Evolutionary conservation across 2,797 vertebrate species (phyloP).

Genomic region (Pantherophis alleghaniensis): DNA sequence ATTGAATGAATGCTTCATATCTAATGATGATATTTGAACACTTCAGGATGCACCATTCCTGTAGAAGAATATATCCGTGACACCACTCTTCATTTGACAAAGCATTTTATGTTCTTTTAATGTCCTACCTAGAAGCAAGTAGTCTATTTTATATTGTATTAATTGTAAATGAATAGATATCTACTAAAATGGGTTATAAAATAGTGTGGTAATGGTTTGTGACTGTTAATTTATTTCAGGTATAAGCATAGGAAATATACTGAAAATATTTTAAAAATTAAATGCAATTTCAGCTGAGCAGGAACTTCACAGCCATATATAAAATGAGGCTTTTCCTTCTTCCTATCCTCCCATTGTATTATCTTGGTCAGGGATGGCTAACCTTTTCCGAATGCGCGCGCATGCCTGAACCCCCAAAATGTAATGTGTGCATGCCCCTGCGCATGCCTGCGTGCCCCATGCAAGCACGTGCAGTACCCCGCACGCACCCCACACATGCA

Average conservation of each 20-base stretch:
- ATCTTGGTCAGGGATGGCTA: neutral
- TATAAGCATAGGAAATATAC: neutral
- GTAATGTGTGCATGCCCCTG: too few relatives aligned
- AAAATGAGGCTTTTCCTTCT: neutral
- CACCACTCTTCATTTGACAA: neutral
- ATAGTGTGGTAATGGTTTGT: neutral
- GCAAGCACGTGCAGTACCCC: too few relatives aligned
- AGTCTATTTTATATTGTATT: neutral
- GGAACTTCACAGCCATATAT: neutral
- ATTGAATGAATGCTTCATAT: slow-evolving; percentile 8
- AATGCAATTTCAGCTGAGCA: neutral
- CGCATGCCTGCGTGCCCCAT: too few relatives aligned
- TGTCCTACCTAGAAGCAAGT: neutral
- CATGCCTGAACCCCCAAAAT: too few relatives aligned
- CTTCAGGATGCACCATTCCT: neutral
- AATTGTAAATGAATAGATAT: neutral
- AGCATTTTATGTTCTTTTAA: neutral
- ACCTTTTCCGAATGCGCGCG: too few relatives aligned
- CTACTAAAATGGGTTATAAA: neutral
- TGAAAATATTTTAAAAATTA: neutral
- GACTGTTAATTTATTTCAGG: neutral
- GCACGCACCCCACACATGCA: too few relatives aligned
- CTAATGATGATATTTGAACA: neutral
- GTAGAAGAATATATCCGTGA: neutral
- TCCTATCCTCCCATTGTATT: neutral